phyloP scores from a whole-genome alignment of 2,888 invertebrate genomes.

The Clistopyga incitator region DNA sequence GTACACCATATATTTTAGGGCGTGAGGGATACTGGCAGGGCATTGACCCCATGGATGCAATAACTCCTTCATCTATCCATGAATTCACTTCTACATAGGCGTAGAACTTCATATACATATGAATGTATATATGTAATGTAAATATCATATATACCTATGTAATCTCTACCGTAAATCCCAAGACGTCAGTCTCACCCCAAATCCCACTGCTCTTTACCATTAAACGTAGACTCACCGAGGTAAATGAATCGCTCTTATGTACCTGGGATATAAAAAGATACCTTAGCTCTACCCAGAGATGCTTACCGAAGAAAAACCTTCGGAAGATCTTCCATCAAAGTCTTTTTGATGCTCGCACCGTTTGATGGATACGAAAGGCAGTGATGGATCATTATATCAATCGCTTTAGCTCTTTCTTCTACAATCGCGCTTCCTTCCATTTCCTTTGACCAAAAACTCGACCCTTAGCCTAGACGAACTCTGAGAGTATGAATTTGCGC shows the following conservation, averaged over 20 bases:
- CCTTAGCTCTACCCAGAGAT: slow-evolving; percentile 14
- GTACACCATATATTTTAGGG: background rate
- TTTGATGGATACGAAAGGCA: background rate
- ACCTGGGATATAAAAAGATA: slow-evolving; percentile 40
- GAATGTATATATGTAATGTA: slow-evolving; percentile 5
- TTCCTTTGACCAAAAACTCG: slow-evolving; percentile 5
- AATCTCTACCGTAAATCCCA: slow-evolving; percentile 19
- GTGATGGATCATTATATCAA: slow-evolving; percentile 62
- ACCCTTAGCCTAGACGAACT: background rate
- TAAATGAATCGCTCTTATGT: slow-evolving; percentile 52
- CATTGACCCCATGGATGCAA: slow-evolving; percentile 50
- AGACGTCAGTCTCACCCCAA: slow-evolving; percentile 22
- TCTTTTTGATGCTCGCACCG: slow-evolving; percentile 49
- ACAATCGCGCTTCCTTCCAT: slow-evolving; percentile 2
- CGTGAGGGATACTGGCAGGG: background rate
- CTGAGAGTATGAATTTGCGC: background rate
- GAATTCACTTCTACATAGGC: slow-evolving; percentile 3
- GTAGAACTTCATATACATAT: background rate
- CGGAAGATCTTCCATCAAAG: slow-evolving; percentile 62
- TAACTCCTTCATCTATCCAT: slow-evolving; percentile 45
- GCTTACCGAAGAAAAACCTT: slow-evolving; percentile 29
- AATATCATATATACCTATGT: slow-evolving; percentile 11
- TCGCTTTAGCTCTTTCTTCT: slow-evolving; percentile 31
- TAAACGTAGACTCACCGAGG: slow-evolving; percentile 37
- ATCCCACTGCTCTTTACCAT: slow-evolving; percentile 27